Conservation (phyloP, 2,797 vertebrate genomes). For the Hyperoplus immaculatus region DNA sequence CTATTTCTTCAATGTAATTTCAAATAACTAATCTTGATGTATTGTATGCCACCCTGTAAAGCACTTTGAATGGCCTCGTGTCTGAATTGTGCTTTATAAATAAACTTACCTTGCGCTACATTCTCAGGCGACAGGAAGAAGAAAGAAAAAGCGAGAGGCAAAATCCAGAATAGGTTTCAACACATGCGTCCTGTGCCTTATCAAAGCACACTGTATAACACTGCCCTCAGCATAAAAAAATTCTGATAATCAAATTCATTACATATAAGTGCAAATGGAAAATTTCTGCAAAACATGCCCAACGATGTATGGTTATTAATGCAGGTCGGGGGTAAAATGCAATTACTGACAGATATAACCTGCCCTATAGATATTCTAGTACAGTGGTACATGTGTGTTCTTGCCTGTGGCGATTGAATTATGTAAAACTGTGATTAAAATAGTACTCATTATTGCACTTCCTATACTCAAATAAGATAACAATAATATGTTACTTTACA, state of each 20-base stretch:
- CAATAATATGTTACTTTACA: slow-evolving; percentile 4
- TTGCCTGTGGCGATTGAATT: slow-evolving; percentile 18
- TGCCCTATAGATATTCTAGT: slow-evolving; percentile 5
- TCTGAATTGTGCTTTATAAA: too few relatives aligned
- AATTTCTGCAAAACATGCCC: slow-evolving; percentile 20
- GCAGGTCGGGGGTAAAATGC: slow-evolving; percentile 42
- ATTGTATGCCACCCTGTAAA: too few relatives aligned
- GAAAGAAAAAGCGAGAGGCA: not conserved
- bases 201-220: not conserved
- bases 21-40: too few relatives aligned
- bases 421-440: not conserved
- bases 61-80: too few relatives aligned
- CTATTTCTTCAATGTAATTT: too few relatives aligned
- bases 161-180: slow-evolving; percentile 10
- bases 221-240: not conserved
- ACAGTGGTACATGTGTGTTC: not conserved
- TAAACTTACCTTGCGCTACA: not conserved
- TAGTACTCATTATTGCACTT: too few relatives aligned
- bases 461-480: not conserved
- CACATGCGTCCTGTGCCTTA: not conserved
- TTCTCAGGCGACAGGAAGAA: slow-evolving; percentile 25
- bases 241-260: slow-evolving; percentile 19
- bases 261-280: slow-evolving; percentile 16
- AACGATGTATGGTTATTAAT: slow-evolving; percentile 37
- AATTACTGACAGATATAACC: slow-evolving; percentile 33